Evolutionary conservation across 37 sponge, comb jelly and placozoan genomes (phyloP).

Genomic region (Dysidea cf. avara): DNA sequence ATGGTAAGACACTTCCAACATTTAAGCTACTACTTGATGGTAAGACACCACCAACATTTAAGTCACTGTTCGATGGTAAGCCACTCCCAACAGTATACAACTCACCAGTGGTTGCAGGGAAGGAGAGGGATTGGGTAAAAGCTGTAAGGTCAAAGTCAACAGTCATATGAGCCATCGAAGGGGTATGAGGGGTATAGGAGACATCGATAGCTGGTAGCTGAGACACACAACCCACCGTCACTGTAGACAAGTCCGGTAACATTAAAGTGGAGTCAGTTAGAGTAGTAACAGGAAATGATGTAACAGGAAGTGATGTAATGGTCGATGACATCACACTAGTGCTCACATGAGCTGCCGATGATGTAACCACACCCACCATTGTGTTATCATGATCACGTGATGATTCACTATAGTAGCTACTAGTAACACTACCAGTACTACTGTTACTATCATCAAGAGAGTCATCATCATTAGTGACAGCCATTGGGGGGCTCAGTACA

Average conservation of each 20-base stretch:
- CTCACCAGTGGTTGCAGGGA: background rate
- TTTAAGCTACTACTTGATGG: no score
- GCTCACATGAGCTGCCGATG: background rate
- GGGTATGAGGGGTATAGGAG: constrained; percentile 4
- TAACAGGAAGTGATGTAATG: background rate
- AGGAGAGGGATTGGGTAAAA: background rate
- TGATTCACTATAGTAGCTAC: no score
- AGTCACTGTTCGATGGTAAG: no score
- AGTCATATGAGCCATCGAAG: constrained; percentile 13
- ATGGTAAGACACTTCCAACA: background rate
- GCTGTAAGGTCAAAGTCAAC: constrained; percentile 6
- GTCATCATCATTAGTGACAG: no score
- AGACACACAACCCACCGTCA: no score
- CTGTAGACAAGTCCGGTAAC: no score
- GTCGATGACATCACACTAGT: background rate
- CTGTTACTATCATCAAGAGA: no score
- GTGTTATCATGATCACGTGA: no score
- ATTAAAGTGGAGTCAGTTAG: background rate
- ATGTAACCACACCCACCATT: no score
- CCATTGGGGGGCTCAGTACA: constrained; percentile 29
- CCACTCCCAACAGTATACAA: no score
- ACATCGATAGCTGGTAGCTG: background rate
- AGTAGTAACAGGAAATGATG: background rate
- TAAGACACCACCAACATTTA: no score
- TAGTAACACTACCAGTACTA: no score